Base-by-base conservation (phyloP, 37 sponge, comb jelly and placozoan species). In the Cliona cf. orientalis region DNA sequence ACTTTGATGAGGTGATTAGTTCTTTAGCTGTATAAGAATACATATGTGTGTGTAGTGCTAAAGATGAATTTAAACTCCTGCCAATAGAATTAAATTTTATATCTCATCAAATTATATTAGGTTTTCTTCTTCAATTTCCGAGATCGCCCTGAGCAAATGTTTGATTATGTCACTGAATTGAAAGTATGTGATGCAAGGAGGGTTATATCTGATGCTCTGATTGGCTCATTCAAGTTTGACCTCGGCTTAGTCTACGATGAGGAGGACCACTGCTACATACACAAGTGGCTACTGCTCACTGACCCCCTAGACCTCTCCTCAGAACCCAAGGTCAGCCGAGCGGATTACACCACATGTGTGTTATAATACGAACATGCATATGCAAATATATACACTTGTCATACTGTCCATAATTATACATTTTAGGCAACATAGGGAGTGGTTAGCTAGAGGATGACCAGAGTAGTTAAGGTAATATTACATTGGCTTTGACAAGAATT, bases 281-380 rank as follows among this genome's bases (percentile, higher is more conserved):
- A 96, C 89, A 98, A 98, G 80, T 98, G 99, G 99, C 87, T 98
- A 21, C 93, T 98, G 6, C 76, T 98, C 14, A 94, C 95, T 11
- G 93, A 96, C 68, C 97, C 97, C 23, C 83, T 92, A 3, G 99
- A 98, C 58, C 57, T 85, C 12, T 74, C 87, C 5, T 76, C 76
- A 23, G 99, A 90, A 11, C 89, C 89, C 21, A 94, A 85, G 88
- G 86, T 84, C 7, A 9, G 11, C 42, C 39, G 72, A 72, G 63
- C 59, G 41, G 33, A n/a, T 75, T 38, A 37, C 6, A 60, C 42
- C 37, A 17, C 35, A 38, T 53, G 3, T 49, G 2, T n/a, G 5
- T n/a, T n/a, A n/a, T n/a, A n/a, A n/a, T n/a, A n/a, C n/a, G n/a
- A n/a, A n/a, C n/a, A n/a, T n/a, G n/a, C n/a, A n/a, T n/a, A n/a